phyloP scores from a whole-genome alignment of 1,140 invertebrate genomes.

The Schmidtea mediterranea region DNA sequence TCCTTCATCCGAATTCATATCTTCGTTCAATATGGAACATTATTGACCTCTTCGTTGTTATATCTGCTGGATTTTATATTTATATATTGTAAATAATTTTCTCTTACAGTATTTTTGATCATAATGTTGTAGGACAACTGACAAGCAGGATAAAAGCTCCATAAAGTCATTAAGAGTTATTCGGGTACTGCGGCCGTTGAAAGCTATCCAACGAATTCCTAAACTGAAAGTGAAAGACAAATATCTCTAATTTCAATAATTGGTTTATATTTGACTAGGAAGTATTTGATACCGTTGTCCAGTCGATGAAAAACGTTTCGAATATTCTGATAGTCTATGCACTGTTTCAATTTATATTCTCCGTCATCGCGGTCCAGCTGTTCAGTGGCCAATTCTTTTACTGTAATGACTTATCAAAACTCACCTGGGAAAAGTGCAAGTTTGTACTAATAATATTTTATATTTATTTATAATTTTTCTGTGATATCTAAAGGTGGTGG shows the following conservation, averaged over 20 bases:
- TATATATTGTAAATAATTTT: no score
- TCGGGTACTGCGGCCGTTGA: slow-evolving; percentile 83
- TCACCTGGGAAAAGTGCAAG: slow-evolving; percentile 69
- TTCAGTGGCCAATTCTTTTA: slow-evolving; percentile 99
- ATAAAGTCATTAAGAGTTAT: slow-evolving; percentile 95
- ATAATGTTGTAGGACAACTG: no score
- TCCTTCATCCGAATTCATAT: slow-evolving; percentile 74
- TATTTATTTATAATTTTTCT: no score
- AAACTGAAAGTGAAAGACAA: slow-evolving; percentile 40
- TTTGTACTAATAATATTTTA: no score
- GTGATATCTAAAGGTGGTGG: no score
- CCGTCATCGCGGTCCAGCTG: slow-evolving; percentile 97
- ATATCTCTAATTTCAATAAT: not conserved
- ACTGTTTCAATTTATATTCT: slow-evolving; percentile 99
- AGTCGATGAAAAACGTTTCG: slow-evolving; percentile 98
- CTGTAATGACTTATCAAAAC: slow-evolving; percentile 93
- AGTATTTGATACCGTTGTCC: slow-evolving; percentile 99
- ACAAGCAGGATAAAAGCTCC: slow-evolving; percentile 88
- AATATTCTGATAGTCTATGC: slow-evolving; percentile 99
- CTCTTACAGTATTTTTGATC: no score
- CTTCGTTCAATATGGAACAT: slow-evolving; percentile 44
- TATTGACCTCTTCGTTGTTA: slow-evolving; percentile 87
- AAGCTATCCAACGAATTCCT: slow-evolving; percentile 98
- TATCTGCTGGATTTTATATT: no score
- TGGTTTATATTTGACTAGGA: slow-evolving; percentile 42